Conservation (phyloP, 2,888 invertebrate species). For the Pammene aurita region DNA sequence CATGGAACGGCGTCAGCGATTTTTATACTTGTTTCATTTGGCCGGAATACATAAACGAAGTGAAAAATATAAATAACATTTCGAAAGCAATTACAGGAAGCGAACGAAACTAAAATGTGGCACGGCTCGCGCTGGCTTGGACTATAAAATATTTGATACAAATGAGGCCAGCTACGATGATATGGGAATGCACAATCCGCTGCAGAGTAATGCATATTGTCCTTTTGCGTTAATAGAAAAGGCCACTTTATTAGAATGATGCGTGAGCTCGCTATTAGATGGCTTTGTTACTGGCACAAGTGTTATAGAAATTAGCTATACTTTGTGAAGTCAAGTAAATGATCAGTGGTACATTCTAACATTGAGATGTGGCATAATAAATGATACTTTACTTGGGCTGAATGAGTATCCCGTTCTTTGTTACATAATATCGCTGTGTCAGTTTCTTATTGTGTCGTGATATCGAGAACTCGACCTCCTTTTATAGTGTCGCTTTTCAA, state of each 20-base stretch:
- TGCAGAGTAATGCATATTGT: conserved; percentile 64
- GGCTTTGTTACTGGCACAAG: too few species aligned
- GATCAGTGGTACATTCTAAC: too few species aligned
- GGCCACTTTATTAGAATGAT: conserved; percentile 50
- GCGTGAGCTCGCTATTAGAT: not conserved
- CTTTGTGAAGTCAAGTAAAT: too few species aligned
- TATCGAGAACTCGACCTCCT: too few species aligned
- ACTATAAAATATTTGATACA: conserved; percentile 79
- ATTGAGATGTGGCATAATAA: too few species aligned
- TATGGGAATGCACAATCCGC: conserved; percentile 71
- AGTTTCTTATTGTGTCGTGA: too few species aligned
- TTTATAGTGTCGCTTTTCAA: too few species aligned
- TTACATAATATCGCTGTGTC: too few species aligned
- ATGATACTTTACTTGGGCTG: too few species aligned
- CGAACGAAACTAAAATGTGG: conserved; percentile 70
- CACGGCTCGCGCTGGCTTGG: conserved; percentile 64
- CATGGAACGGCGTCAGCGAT: conserved; percentile 25
- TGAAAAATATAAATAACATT: conserved; percentile 60
- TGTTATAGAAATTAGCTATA: too few species aligned
- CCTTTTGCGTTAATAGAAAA: conserved; percentile 56
- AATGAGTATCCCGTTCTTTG: too few species aligned
- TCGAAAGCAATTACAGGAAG: conserved; percentile 71
- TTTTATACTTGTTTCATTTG: conserved; percentile 63
- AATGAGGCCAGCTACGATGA: conserved; percentile 75
- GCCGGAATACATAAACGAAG: conserved; percentile 69